These are phyloP conservation scores for Rhogogaster chlorosoma DNA, from an alignment of 2,888 invertebrate species.

Conservation along the genomic window DNA sequence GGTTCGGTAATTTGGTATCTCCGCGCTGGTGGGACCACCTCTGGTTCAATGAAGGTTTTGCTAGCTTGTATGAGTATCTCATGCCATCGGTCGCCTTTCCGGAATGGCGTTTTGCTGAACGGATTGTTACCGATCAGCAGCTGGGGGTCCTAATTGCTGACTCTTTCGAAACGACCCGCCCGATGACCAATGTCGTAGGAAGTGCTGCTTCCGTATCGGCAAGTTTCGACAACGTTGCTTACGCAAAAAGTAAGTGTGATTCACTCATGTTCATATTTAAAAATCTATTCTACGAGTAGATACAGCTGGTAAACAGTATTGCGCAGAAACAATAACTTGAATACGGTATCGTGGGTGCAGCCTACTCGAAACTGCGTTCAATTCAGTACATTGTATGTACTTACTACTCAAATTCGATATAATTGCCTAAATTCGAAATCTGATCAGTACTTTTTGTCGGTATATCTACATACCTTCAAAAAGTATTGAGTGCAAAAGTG, in stretches of 20 bases:
- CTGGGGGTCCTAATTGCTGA: constrained; percentile 74
- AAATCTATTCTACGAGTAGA: neutral
- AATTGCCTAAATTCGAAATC: neutral
- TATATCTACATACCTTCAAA: neutral
- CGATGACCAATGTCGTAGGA: constrained; percentile 80
- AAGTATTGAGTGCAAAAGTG: neutral
- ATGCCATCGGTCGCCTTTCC: constrained; percentile 63
- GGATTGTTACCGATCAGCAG: constrained; percentile 75
- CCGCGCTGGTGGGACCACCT: constrained; percentile 74
- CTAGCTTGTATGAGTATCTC: constrained; percentile 79
- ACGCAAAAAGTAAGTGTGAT: constrained; percentile 81
- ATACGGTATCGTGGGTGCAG: neutral
- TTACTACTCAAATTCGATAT: neutral
- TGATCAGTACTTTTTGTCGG: neutral
- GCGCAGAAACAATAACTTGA: neutral
- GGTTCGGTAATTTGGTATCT: constrained; percentile 77
- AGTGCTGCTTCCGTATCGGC: constrained; percentile 79
- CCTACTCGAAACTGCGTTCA: too few relatives aligned
- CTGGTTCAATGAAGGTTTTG: constrained; percentile 79
- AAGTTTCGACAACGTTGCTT: constrained; percentile 82
- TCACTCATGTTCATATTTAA: neutral
- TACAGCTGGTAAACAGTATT: neutral
- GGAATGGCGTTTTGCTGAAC: constrained; percentile 76
- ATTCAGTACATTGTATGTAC: neutral
- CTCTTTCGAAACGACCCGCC: constrained; percentile 78